These are phyloP conservation scores for Parascotia fuliginaria DNA, from an alignment of 2,888 invertebrate genomes.

Conservation along the genomic window DNA sequence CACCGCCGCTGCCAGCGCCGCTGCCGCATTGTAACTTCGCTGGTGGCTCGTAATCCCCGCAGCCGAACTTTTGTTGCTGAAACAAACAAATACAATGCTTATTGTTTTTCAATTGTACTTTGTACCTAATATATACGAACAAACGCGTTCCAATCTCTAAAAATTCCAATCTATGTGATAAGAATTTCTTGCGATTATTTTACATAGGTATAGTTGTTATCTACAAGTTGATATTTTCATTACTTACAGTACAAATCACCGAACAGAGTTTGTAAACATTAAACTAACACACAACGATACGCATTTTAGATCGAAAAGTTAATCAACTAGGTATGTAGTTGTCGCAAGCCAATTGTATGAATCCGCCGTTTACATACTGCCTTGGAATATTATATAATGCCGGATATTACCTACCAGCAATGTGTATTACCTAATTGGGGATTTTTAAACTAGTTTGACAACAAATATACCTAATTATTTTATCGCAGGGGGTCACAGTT, in stretches of 20 bases:
- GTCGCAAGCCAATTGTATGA: no score
- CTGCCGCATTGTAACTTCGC: conserved; percentile 88
- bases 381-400: no score
- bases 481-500: no score
- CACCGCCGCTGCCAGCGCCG: conserved; percentile 67
- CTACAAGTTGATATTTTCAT: background rate
- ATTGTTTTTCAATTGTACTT: background rate
- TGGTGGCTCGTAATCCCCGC: conserved; percentile 91
- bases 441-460: no score
- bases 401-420: no score
- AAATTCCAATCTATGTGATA: conserved; percentile 15
- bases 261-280: background rate
- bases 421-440: no score
- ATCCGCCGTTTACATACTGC: no score
- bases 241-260: background rate
- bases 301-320: background rate
- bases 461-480: no score
- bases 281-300: background rate
- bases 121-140: conserved; percentile 1
- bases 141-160: conserved; percentile 19
- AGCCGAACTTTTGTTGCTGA: conserved; percentile 94
- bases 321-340: background rate
- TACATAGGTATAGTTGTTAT: background rate
- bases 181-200: conserved; percentile 17
- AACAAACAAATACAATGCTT: conserved; percentile 60